Evolutionary conservation across 2,888 invertebrate species (phyloP).

Genomic region (Myopa tessellatipennis): DNA sequence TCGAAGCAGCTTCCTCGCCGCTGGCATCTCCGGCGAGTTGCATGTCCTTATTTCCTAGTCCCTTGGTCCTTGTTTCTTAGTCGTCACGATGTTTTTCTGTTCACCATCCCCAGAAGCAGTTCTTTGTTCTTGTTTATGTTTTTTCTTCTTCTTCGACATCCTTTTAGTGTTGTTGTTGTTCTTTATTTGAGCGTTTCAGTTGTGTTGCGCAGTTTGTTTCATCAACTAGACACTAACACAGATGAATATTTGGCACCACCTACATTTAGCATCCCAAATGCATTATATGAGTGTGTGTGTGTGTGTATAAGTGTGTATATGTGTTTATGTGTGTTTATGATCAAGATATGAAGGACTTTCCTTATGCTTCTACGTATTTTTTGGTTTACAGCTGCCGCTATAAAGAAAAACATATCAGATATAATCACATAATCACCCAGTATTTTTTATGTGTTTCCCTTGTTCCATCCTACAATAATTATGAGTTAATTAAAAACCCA

Average conservation of each 20-base stretch:
- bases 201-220: slow-evolving; percentile 1
- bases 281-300: neutral
- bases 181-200: slow-evolving; percentile 26
- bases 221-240: slow-evolving; percentile 4
- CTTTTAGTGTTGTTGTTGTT: neutral
- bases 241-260: neutral
- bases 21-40: neutral
- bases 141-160: neutral
- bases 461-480: slow-evolving; percentile 7
- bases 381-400: neutral
- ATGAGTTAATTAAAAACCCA: slow-evolving; percentile 21
- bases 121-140: slow-evolving; percentile 8
- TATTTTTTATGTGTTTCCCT: neutral
- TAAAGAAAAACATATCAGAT: slow-evolving; percentile 19
- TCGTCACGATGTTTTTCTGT: slow-evolving; percentile 9
- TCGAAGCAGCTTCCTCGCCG: neutral
- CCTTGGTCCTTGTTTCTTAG: slow-evolving; percentile 13
- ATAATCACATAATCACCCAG: slow-evolving; percentile 31
- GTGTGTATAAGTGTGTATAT: neutral
- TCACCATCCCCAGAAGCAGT: neutral
- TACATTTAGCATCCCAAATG: no score
- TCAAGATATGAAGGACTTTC: neutral
- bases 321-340: neutral
- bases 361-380: neutral
- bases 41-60: neutral